phyloP scores from a whole-genome alignment of 2,797 vertebrate genomes.

The Danio aesculapii region DNA sequence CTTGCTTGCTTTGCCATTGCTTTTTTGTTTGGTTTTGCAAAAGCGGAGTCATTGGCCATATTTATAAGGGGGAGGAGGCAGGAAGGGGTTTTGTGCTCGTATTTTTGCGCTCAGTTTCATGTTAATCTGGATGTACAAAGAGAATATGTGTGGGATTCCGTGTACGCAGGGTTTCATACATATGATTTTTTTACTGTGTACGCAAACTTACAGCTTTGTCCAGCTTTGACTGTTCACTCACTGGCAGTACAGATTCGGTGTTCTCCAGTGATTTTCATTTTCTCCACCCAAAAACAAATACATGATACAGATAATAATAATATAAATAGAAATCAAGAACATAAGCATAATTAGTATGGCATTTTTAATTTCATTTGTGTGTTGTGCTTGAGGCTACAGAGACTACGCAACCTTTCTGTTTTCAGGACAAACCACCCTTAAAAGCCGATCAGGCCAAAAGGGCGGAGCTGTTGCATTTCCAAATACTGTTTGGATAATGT shows the following conservation, averaged over 20 bases:
- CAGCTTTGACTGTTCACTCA: no score
- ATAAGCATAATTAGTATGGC: background rate
- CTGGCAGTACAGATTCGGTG: background rate
- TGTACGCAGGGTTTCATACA: no score
- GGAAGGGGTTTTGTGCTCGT: no score
- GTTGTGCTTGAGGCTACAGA: conserved; percentile 46
- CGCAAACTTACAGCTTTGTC: no score
- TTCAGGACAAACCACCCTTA: conserved; percentile 26
- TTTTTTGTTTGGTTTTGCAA: no score
- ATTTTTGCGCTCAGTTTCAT: no score
- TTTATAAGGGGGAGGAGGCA: no score
- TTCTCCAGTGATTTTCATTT: background rate
- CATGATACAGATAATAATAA: background rate
- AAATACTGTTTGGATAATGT: conserved; percentile 51
- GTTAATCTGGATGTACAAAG: no score
- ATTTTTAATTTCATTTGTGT: conserved; percentile 50
- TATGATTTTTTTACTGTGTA: no score
- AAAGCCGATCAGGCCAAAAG: conserved; percentile 32
- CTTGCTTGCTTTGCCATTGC: no score
- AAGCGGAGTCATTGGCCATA: no score
- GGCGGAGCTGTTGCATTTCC: conserved; percentile 41
- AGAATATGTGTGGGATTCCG: no score
- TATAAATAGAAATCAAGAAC: background rate
- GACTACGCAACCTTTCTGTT: conserved; percentile 14
- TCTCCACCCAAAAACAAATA: background rate